A percentile compares a stretch with the other conserved stretches of the same genome.
Evolutionary conservation across 2,797 vertebrate species (phyloP).

Genomic region (Vultur gryphus): DNA sequence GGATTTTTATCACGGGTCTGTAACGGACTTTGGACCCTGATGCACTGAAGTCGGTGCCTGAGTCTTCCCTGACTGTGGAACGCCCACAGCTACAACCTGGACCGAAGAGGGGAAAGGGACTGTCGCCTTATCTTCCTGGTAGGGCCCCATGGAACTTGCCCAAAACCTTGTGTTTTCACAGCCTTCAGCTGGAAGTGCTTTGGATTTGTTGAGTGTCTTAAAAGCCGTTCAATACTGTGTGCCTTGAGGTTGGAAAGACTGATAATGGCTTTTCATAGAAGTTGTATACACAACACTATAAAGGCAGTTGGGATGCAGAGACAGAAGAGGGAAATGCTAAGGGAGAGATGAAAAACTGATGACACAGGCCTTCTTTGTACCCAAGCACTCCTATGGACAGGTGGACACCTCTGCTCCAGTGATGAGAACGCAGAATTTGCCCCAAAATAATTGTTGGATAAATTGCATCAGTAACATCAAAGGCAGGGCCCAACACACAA

Average conservation of each 20-base stretch:
- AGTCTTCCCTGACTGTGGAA: not conserved
- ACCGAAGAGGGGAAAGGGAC: not conserved
- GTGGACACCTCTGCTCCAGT: not conserved
- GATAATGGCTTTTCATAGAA: not conserved
- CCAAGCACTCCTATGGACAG: not conserved
- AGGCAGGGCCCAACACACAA: not conserved
- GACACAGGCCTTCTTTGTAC: not conserved
- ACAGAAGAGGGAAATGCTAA: not conserved
- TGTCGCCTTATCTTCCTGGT: not conserved
- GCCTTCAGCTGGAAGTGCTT: not conserved
- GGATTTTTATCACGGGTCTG: not conserved
- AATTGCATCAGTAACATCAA: not conserved
- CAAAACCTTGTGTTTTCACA: not conserved
- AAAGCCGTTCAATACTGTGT: not conserved
- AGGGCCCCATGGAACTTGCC: not conserved
- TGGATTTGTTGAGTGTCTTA: not conserved
- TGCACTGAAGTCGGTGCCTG: not conserved
- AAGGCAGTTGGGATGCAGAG: not conserved
- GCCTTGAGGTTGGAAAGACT: not conserved
- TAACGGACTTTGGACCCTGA: not conserved
- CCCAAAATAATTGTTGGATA: not conserved
- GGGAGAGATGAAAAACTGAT: not conserved
- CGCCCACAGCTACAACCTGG: rapidly evolving
- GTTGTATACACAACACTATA: not conserved
- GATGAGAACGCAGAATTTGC: not conserved